These are phyloP conservation scores for Sogatella furcifera DNA, from an alignment of 1,140 invertebrate species.

Conservation along the genomic window DNA sequence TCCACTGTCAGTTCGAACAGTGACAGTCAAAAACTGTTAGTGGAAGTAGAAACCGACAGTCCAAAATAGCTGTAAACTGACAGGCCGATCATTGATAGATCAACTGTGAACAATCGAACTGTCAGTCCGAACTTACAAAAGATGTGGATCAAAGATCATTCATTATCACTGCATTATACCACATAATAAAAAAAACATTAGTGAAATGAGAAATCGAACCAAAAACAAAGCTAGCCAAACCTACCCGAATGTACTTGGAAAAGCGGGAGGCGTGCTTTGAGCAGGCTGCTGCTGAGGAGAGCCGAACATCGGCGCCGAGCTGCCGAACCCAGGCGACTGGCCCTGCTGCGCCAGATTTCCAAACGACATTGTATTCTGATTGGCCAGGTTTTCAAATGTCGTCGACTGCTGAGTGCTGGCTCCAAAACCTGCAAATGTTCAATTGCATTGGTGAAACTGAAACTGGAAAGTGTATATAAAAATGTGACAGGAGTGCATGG, in stretches of 20 bases:
- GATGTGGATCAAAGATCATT: too few relatives aligned
- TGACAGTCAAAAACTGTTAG: too few relatives aligned
- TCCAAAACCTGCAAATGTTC: constrained; percentile 25
- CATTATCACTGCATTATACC: not conserved
- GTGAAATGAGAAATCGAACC: not conserved
- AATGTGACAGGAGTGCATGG: too few relatives aligned
- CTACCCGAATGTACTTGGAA: constrained; percentile 9
- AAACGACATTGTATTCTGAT: constrained; percentile 41
- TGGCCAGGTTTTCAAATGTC: constrained; percentile 42
- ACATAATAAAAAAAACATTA: not conserved
- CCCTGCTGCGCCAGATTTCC: constrained; percentile 42
- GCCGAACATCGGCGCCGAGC: not conserved
- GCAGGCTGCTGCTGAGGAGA: constrained; percentile 2
- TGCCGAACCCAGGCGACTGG: constrained; percentile 6
- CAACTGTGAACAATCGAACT: too few relatives aligned
- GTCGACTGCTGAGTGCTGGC: constrained; percentile 31
- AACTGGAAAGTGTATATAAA: too few relatives aligned
- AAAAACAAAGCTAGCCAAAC: not conserved
- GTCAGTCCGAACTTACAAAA: too few relatives aligned
- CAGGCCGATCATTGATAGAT: too few relatives aligned
- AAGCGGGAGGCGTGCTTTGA: not conserved
- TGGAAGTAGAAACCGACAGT: too few relatives aligned
- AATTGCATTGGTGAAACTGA: too few relatives aligned
- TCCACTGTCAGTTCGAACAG: too few relatives aligned
- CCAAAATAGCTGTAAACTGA: too few relatives aligned